Percentiles rank a stretch among this genome's conserved stretches.
phyloP scores from a whole-genome alignment of 2,888 invertebrate genomes.

The Leuctra nigra region DNA sequence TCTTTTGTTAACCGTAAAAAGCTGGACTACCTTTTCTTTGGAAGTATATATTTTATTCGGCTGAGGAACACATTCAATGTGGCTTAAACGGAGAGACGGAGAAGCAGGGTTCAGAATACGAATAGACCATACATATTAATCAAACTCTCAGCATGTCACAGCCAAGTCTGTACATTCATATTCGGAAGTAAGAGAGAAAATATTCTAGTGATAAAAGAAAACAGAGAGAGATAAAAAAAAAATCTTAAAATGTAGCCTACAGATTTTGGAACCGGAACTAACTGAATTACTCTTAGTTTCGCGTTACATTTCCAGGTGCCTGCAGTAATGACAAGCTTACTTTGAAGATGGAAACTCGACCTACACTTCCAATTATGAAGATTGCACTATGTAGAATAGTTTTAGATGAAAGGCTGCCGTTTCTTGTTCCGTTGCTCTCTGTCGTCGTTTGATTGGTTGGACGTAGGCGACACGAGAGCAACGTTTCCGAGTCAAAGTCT shows the following conservation, averaged over 20 bases:
- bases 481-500: background rate
- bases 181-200: no score
- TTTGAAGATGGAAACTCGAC: background rate
- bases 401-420: background rate
- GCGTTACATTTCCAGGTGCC: background rate
- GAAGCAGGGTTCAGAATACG: slow-evolving; percentile 1
- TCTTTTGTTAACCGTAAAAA: background rate
- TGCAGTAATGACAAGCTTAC: slow-evolving; percentile 1
- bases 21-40: slow-evolving; percentile 9
- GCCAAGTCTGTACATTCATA: slow-evolving; percentile 7
- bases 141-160: slow-evolving; percentile 1
- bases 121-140: slow-evolving; percentile 8
- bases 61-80: slow-evolving; percentile 7
- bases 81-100: background rate
- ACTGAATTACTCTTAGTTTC: slow-evolving; percentile 8
- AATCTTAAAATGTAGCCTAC: background rate
- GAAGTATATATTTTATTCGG: background rate
- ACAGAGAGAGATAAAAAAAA: background rate
- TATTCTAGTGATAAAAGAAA: background rate
- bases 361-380: background rate
- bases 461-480: background rate
- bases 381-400: slow-evolving; percentile 1
- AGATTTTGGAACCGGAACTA: slow-evolving; percentile 8
- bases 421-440: background rate
- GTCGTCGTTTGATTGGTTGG: background rate